A percentile compares a stretch with the other conserved stretches of the same genome.
These are phyloP conservation scores for Papilio glaucus DNA, from an alignment of 1,140 invertebrate genomes.

Conservation along the genomic window DNA sequence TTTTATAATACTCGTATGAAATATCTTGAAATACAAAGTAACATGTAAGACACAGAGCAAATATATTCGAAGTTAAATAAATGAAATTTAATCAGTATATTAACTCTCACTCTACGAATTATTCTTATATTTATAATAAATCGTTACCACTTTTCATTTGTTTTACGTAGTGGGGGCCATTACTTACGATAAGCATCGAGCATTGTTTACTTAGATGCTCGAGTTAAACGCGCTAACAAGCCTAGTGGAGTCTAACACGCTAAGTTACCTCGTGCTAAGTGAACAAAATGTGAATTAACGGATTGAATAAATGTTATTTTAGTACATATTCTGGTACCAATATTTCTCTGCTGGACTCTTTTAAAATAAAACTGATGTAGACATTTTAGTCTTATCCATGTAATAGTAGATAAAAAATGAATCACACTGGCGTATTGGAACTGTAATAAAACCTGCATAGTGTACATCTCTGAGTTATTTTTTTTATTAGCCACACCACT, in stretches of 20 bases:
- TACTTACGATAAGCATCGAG: constrained; percentile 27
- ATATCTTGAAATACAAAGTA: neutral
- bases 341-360: neutral
- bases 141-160: constrained; percentile 12
- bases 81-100: neutral
- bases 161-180: constrained; percentile 16
- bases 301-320: neutral
- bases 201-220: constrained; percentile 28
- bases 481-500: too few species aligned
- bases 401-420: too few species aligned
- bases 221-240: constrained; percentile 29
- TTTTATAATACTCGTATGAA: neutral
- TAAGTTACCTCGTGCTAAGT: constrained; percentile 24
- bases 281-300: constrained; percentile 13
- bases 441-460: too few species aligned
- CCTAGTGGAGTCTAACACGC: constrained; percentile 30
- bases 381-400: neutral
- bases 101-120: neutral
- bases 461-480: too few species aligned
- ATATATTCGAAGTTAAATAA: neutral
- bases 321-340: neutral
- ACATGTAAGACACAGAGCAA: neutral
- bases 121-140: neutral
- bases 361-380: neutral
- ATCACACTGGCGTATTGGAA: too few species aligned